Percentiles rank a stretch among this genome's conserved stretches.
Evolutionary conservation across 37 sponge, comb jelly and placozoan species (phyloP).

Genomic region (Amphimedon queenslandica): DNA sequence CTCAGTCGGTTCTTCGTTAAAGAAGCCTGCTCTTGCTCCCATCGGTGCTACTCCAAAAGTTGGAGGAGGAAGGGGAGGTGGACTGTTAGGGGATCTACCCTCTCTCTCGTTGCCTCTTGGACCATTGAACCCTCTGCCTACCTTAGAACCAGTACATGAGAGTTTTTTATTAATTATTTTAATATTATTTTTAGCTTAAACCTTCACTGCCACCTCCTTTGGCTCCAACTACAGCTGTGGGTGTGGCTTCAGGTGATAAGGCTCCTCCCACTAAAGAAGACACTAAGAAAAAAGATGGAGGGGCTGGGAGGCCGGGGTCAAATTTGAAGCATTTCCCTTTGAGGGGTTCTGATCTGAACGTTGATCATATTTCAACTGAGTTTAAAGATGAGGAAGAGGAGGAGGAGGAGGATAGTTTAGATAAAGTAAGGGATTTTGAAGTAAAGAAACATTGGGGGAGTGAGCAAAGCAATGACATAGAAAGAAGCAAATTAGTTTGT

Average conservation of each 20-base stretch:
- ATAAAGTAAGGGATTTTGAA: not conserved
- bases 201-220: too few relatives aligned
- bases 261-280: too few relatives aligned
- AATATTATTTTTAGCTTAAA: too few relatives aligned
- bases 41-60: not conserved
- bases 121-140: not conserved
- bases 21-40: not conserved
- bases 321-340: not conserved
- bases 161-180: too few relatives aligned
- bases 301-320: too few relatives aligned
- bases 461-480: not conserved
- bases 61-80: not conserved
- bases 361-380: slow-evolving; percentile 45
- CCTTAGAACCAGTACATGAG: too few relatives aligned
- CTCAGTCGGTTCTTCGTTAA: not conserved
- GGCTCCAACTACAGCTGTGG: too few relatives aligned
- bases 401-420: slow-evolving; percentile 29
- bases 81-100: not conserved
- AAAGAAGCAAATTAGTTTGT: not conserved
- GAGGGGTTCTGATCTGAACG: slow-evolving; percentile 17
- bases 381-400: slow-evolving; percentile 66
- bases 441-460: not conserved
- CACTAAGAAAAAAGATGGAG: too few relatives aligned
- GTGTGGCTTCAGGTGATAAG: too few relatives aligned
- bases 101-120: not conserved